Base-by-base conservation (phyloP, 2,113 vertebrate genomes). In the Nansenia antarctica region DNA sequence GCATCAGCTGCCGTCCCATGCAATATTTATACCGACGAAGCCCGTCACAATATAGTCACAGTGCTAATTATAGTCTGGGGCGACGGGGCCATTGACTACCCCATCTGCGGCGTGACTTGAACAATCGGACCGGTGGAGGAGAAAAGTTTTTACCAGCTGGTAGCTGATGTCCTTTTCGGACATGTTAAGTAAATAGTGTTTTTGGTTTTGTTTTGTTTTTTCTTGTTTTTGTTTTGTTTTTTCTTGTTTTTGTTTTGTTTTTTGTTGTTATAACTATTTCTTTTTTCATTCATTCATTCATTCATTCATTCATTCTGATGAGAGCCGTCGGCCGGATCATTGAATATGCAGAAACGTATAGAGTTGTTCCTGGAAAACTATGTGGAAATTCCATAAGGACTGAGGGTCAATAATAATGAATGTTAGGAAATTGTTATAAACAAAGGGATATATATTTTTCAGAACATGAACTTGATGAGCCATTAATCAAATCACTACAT, bases 11-110 rank as follows among this genome's bases (percentile, higher is more conserved):
- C 93, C 93, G 72, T 90, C 90, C 87, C 92, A 95, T 98, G 92
- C 94, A 98, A 96, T 97, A 97, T 98, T 96, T 95, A 98, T 98
- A 94, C 93, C 90, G 92, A 88, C 93, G 57, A 90, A 85, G 88
- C 87, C 78, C 84, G 87, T 87, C 90, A 87, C 80, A 92, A 83
- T 84, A 76, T 91, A 92, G 39, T 90, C 92, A 92, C 88, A 79
- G 90, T 86, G 85, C 90, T 93, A 91, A 91, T 92, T 93, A 90
- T 92, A 89, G 91, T 91, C 87, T 85, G 87, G 84, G 82, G 90
- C 89, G 89, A 90, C 91, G 92, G 90, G 88, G 86, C 88, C 89
- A 82, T 87, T 65, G 20, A 67, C 39, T 49, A 82, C 77, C 72
- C 74, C 94, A 92, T 90, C 90, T 42, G 63, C 75, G 77, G n/a